phyloP scores from a whole-genome alignment of 2,888 invertebrate species.

The Ormia ochracea region DNA sequence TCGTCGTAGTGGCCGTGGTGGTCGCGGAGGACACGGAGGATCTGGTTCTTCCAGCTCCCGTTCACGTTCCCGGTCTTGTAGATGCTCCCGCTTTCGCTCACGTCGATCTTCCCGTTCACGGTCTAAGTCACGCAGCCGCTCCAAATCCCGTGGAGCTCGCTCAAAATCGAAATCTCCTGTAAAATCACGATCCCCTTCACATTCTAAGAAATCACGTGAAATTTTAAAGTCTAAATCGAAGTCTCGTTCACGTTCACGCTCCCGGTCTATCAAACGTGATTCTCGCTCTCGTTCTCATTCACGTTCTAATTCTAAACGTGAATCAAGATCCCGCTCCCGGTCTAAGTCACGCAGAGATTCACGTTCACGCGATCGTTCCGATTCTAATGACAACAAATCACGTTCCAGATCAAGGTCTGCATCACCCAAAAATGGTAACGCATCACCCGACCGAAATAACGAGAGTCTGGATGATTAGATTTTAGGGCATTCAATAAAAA shows the following conservation, averaged over 20 bases:
- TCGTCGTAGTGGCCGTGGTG: conserved; percentile 81
- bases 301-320: conserved; percentile 75
- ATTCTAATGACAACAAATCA: conserved; percentile 82
- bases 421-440: conserved; percentile 78
- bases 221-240: conserved; percentile 82
- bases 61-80: conserved; percentile 84
- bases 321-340: conserved; percentile 77
- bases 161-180: conserved; percentile 83
- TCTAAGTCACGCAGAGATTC: conserved; percentile 78
- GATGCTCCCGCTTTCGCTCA: conserved; percentile 80
- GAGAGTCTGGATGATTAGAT: conserved; percentile 78
- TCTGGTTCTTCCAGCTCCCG: conserved; percentile 86
- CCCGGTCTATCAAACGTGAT: conserved; percentile 78
- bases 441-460: conserved; percentile 77
- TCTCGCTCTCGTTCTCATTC: conserved; percentile 73
- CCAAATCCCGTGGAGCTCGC: conserved; percentile 78
- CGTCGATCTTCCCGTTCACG: conserved; percentile 78
- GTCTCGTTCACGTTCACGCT: conserved; percentile 80
- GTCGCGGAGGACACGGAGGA: conserved; percentile 79
- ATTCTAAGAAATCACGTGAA: conserved; percentile 84
- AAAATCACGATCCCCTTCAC: conserved; percentile 86
- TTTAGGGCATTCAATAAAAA: conserved; percentile 36
- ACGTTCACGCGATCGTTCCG: conserved; percentile 82
- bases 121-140: conserved; percentile 78
- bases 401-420: conserved; percentile 79